Evolutionary conservation across 1,140 invertebrate species (phyloP), one percentile per base, ranked within the genome.

Genomic region (Pseudomyrmex cubaensis): DNA sequence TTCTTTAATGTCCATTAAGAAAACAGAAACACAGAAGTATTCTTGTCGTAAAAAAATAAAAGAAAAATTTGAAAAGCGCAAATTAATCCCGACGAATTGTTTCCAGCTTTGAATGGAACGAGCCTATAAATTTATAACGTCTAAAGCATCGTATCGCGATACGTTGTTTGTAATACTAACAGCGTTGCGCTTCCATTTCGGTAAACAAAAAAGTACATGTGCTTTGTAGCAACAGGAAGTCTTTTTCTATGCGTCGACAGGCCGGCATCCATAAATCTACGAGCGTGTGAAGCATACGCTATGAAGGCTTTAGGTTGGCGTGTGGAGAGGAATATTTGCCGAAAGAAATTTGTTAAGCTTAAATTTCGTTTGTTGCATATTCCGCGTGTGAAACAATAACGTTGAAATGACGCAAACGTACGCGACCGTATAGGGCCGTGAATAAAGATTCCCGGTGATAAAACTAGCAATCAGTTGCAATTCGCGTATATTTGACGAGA

Each of bases 321-420:
- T 15, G 52, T 46, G 12, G 20, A 59, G 64, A 48, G 64, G 2
- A 25, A 78, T 78, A 78, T 78, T 69, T 56, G 35, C 59, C 35
- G 69, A 78, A 22, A 48, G 48, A 25, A 78, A 59, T 78, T 78
- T 57, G 76, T 70, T 78, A 25, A 78, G 64, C 64, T 57, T 48
- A 46, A 69, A 69, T 70, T 78, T 46, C 10, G 7, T 57, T 59
- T 59, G 52, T 48, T 70, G 52, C 52, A 54, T 35, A 56, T 25
- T 7, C 15, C 15, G 44, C 2, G 48, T 50, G 7, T 12, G n/a
- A 76, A 35, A 15, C 12, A 13, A 67, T 44, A 66, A 48, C 20
- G 1, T n/a, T n/a, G 10, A 12, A 35, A 17, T 17, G 5, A 59
- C 10, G 54, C 13, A 7, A 12, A 44, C 12, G 22, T 56, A 35